These are phyloP conservation scores for Creontiades dilutus DNA, from an alignment of 2,888 invertebrate species.

Conservation along the genomic window DNA sequence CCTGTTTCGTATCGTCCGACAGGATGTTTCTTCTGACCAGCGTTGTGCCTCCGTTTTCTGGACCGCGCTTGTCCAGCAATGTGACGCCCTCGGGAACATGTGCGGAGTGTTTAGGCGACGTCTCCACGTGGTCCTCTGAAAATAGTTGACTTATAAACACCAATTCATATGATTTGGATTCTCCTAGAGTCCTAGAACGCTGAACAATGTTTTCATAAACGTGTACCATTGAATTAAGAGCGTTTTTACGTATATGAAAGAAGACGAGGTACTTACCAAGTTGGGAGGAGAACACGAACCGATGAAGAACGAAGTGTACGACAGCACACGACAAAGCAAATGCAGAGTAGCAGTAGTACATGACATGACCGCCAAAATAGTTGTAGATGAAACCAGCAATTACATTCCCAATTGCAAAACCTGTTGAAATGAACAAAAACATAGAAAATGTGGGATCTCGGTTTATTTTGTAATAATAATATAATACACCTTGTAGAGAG, in stretches of 20 bases:
- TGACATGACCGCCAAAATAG: constrained; percentile 82
- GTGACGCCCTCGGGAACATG: constrained; percentile 30
- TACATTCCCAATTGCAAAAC: constrained; percentile 86
- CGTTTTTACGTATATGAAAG: too few relatives aligned
- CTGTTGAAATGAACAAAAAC: background rate
- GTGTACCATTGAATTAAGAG: too few relatives aligned
- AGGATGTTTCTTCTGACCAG: constrained; percentile 23
- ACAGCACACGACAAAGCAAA: constrained; percentile 79
- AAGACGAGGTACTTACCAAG: constrained; percentile 6
- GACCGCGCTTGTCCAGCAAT: constrained; percentile 14
- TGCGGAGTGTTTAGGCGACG: constrained; percentile 33
- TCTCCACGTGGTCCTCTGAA: constrained; percentile 64
- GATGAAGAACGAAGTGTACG: constrained; percentile 78
- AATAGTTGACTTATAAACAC: background rate
- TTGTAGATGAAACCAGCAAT: constrained; percentile 86
- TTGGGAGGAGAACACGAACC: constrained; percentile 51
- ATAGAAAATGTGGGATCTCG: too few relatives aligned
- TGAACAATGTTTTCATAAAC: too few relatives aligned
- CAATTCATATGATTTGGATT: too few relatives aligned
- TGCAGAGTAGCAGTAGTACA: constrained; percentile 81
- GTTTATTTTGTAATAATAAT: constrained; percentile 42
- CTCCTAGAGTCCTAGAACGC: too few relatives aligned
- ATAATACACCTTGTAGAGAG: too few relatives aligned
- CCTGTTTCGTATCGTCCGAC: background rate
- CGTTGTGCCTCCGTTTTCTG: background rate